Percentiles rank a stretch among this genome's conserved stretches.
These are phyloP conservation scores for Xenopus tropicalis DNA, from an alignment of 2,113 vertebrate species.

Conservation along the genomic window DNA sequence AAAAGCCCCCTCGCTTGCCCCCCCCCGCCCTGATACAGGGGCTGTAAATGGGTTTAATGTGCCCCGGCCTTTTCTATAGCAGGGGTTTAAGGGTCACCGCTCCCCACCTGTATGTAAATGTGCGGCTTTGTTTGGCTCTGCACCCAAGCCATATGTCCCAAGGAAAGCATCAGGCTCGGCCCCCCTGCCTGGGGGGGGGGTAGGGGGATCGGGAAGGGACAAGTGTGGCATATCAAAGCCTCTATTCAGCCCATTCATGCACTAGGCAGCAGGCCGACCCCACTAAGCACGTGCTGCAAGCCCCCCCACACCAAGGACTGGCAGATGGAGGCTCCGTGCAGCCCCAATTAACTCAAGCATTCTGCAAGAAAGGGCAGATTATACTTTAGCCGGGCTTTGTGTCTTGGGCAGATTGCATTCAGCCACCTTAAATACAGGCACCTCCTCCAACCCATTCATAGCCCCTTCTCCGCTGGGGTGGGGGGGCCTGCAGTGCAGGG, in stretches of 20 bases:
- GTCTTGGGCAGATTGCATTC: conserved; percentile 13
- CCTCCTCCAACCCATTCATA: background rate
- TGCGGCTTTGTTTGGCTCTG: conserved; percentile 4
- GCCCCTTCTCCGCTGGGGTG: background rate
- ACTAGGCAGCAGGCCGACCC: conserved; percentile 18
- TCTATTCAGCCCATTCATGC: conserved; percentile 23
- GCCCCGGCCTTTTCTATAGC: conserved; percentile 22
- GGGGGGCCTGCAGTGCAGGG: no score
- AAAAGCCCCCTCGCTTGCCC: background rate
- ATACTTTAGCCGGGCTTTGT: no score
- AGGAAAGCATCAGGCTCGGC: conserved; percentile 51
- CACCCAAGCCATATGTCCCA: conserved; percentile 66
- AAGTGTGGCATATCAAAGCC: conserved; percentile 59
- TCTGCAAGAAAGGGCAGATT: conserved; percentile 33
- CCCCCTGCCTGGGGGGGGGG: conserved; percentile 19
- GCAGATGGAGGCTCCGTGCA: background rate
- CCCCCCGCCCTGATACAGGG: background rate
- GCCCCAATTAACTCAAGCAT: conserved; percentile 13
- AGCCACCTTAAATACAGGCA: background rate
- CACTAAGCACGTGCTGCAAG: background rate
- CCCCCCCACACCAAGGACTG: background rate
- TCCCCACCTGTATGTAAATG: conserved; percentile 90
- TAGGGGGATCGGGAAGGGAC: conserved; percentile 28
- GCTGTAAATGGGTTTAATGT: background rate
- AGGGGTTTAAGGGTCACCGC: conserved; percentile 20